Evolutionary conservation across 2,888 invertebrate species (phyloP).

Genomic region (Drosophila limbata): DNA sequence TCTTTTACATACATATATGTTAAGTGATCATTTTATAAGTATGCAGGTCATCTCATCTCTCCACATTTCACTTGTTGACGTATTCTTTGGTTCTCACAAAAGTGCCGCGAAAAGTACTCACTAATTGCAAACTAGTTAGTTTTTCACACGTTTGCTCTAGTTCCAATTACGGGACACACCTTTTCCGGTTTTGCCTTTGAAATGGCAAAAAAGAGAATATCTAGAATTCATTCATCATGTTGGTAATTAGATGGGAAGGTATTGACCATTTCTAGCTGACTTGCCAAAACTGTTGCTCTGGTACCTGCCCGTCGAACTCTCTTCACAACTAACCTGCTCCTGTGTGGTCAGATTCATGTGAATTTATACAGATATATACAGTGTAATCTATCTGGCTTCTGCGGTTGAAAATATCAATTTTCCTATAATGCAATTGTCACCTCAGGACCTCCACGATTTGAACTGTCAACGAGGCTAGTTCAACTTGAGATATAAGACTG

Average conservation of each 20-base stretch:
- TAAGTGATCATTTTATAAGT: not conserved
- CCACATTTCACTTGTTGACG: not conserved
- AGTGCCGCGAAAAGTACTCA: constrained; percentile 11
- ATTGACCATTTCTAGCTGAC: constrained; percentile 1
- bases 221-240: constrained; percentile 65
- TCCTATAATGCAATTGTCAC: constrained; percentile 76
- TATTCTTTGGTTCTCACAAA: constrained; percentile 28
- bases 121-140: constrained; percentile 52
- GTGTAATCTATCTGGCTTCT: constrained; percentile 38
- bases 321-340: constrained; percentile 11
- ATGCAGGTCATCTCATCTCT: not conserved
- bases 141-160: constrained; percentile 77
- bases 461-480: constrained; percentile 60
- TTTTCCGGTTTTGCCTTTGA: constrained; percentile 59
- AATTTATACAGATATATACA: constrained; percentile 23
- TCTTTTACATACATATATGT: no score
- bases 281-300: constrained; percentile 23
- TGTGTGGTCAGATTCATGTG: constrained; percentile 64
- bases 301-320: constrained; percentile 32
- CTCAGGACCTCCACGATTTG: constrained; percentile 46
- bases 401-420: constrained; percentile 72
- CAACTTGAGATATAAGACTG: constrained; percentile 6
- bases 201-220: constrained; percentile 40
- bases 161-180: constrained; percentile 62
- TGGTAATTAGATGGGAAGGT: constrained; percentile 51